A percentile compares a stretch with the other conserved stretches of the same genome.
phyloP scores from a whole-genome alignment of 2,113 vertebrate genomes.

The Bungarus multicinctus region DNA sequence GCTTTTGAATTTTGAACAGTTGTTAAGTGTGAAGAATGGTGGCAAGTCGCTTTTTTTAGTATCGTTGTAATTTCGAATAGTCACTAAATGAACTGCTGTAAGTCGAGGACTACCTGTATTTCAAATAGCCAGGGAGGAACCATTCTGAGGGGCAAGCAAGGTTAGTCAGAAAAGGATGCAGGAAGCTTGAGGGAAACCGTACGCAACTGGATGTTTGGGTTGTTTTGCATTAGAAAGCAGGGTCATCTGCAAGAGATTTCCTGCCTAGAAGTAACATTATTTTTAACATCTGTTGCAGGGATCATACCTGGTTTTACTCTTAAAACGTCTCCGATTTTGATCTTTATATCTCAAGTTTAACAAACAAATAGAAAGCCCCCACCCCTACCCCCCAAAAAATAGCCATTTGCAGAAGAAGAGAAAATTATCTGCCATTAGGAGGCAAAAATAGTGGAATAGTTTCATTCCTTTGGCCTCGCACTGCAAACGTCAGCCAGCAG shows the following conservation, averaged over 20 bases:
- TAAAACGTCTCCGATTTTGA: neutral
- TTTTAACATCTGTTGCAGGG: neutral
- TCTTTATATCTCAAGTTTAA: neutral
- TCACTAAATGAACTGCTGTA: neutral
- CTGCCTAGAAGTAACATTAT: neutral
- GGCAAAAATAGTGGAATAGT: neutral
- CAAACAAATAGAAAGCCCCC: neutral
- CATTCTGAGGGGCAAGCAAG: neutral
- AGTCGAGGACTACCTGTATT: neutral
- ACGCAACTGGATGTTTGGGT: neutral
- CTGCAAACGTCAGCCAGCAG: neutral
- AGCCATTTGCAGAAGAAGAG: too few species aligned
- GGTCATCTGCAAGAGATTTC: too few species aligned
- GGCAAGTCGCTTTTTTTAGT: neutral
- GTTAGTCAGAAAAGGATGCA: neutral
- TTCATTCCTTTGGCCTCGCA: neutral
- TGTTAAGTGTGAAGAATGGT: neutral
- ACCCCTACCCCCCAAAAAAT: too few species aligned
- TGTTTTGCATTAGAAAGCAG: neutral
- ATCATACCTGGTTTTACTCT: neutral
- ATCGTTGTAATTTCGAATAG: neutral
- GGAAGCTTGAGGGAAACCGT: neutral
- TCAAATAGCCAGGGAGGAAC: neutral
- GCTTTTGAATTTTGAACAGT: neutral
- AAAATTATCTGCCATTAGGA: neutral